Conservation (phyloP, 2,113 vertebrate genomes). For the Bettongia penicillata region DNA sequence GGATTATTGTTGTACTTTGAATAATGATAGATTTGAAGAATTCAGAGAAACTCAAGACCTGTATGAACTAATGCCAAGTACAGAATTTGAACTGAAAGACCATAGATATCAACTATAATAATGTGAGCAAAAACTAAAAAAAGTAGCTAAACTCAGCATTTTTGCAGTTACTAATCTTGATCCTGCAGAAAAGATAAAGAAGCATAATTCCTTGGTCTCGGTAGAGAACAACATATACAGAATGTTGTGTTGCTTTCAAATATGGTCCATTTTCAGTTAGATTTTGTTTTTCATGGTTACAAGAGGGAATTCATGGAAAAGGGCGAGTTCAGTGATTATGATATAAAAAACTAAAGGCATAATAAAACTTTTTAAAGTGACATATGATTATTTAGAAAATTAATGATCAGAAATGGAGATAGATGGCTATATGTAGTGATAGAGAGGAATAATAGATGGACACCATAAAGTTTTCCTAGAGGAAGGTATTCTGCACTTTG, state of each 20-base stretch:
- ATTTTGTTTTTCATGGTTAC: not conserved
- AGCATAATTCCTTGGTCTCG: not conserved
- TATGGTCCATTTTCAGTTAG: not conserved
- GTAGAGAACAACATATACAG: not conserved
- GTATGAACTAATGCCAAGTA: not conserved
- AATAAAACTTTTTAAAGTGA: not conserved
- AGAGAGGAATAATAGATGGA: not conserved
- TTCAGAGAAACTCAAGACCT: not conserved
- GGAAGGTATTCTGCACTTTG: not conserved
- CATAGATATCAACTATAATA: not conserved
- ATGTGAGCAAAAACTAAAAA: not conserved
- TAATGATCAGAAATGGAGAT: not conserved
- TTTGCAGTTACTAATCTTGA: not conserved
- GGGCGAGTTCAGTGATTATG: not conserved
- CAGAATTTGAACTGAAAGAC: not conserved
- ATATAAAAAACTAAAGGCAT: not conserved
- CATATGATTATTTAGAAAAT: not conserved
- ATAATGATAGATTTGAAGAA: not conserved
- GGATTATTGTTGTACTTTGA: not conserved
- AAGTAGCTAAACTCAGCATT: not conserved
- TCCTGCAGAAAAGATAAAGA: not conserved
- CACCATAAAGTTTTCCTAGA: not conserved
- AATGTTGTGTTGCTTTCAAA: not conserved
- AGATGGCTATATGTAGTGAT: not conserved
- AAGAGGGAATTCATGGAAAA: not conserved